phyloP scores from a whole-genome alignment of 2,888 invertebrate species.

The Pristionchus entomophagus region DNA sequence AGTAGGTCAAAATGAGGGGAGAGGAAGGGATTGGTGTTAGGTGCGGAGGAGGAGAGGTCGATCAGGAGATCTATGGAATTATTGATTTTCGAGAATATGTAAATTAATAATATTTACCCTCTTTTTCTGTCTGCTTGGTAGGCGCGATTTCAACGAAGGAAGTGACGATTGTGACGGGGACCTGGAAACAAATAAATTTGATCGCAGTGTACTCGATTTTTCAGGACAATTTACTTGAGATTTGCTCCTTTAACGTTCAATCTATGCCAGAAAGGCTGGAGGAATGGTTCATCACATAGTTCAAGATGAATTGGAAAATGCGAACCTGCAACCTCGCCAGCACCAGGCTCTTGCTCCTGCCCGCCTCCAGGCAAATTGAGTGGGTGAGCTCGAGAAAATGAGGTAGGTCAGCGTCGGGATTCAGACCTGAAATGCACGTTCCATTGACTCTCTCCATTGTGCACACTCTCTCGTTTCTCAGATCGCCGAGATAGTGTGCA shows the following conservation, averaged over 20 bases:
- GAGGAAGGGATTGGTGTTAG: constrained; percentile 1
- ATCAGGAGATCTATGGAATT: neutral
- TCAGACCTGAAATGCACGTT: neutral
- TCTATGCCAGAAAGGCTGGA: no score
- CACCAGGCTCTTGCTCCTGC: constrained; percentile 15
- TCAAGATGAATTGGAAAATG: no score
- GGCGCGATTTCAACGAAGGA: constrained; percentile 33
- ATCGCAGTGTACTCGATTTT: neutral
- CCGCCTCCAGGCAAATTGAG: constrained; percentile 16
- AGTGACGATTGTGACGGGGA: constrained; percentile 23
- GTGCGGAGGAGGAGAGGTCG: neutral
- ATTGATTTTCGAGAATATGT: neutral
- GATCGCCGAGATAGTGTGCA: no score
- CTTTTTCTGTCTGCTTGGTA: neutral
- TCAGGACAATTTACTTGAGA: neutral
- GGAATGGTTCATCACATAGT: no score
- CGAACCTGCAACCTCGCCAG: constrained; percentile 10
- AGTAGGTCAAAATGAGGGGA: neutral
- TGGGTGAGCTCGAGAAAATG: constrained; percentile 9
- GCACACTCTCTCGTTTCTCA: no score
- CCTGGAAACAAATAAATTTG: neutral
- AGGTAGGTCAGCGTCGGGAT: constrained; percentile 29
- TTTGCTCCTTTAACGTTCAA: no score
- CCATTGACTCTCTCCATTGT: neutral
- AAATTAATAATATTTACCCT: neutral